Base-by-base conservation (phyloP, 2,888 invertebrate species). In the Sclerodermus sp. region DNA sequence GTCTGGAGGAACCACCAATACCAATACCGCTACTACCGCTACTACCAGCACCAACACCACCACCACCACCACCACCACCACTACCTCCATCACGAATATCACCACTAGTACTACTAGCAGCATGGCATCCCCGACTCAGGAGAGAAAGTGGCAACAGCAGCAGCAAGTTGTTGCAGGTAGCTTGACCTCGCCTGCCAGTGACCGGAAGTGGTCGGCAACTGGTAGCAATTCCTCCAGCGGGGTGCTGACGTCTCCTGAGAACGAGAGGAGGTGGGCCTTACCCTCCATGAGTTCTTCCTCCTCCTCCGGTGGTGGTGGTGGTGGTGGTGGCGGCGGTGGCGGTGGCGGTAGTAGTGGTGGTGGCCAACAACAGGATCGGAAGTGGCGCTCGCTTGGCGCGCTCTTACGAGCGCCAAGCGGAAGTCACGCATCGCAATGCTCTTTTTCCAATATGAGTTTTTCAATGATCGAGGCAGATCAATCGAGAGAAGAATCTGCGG, bases 381-480 rank as follows among this genome's bases (percentile, higher is more conserved):
- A 77, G 49, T 80, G 80, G 80, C 67, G 79, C 16, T 80, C 80
- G n/a, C 68, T 80, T 10, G 80, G 80, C 1, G 79, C 79, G 1
- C 66, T 80, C n/a, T 64, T 80, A 17, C 65, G 79, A 16, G 71
- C 76, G 10, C 77, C 77, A 1, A 63, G 59, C 13, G 48, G 42
- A 1, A 40, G 46, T 15, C 71, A 74, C 32, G 60, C 69, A 1
- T 61, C 49, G 42, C 71, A 70, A 29, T 68, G 68, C 6, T 66
- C 71, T 1, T 55, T 72, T 38, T 67, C 69, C 29, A 71, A 71
- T 48, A 73, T 74, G 60, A 71, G 71, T 56, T 61, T 66, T 1
- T 74, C 74, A 13, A 72, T 74, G 70, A 70, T 71, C 32, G 75
- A 76, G 48, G 60, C 62, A 32, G 53, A 50, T 34, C 34, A 13